phyloP scores from a whole-genome alignment of 2,797 vertebrate species.

The Rhinogobio ventralis region DNA sequence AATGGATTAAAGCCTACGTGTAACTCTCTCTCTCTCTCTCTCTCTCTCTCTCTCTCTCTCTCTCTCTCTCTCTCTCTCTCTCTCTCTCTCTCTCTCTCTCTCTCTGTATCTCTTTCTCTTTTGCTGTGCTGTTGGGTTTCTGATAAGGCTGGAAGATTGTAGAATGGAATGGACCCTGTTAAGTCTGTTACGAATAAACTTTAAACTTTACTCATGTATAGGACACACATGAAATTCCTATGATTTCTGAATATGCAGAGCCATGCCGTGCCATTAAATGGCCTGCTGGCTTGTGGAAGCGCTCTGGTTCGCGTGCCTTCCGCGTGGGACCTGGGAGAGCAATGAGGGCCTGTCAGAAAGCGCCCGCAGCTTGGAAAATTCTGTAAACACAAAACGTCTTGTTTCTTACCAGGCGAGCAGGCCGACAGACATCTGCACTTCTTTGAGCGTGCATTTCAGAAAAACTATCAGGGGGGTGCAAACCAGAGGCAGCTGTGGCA shows the following conservation, averaged over 20 bases:
- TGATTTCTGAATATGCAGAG: neutral
- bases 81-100: neutral
- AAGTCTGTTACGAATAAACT: neutral
- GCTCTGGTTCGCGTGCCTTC: slow-evolving; percentile 52
- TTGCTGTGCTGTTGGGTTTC: neutral
- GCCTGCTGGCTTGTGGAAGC: slow-evolving; percentile 15
- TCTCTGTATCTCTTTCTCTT: neutral
- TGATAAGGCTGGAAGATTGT: neutral
- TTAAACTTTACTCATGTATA: slow-evolving; percentile 8
- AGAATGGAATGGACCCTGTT: neutral
- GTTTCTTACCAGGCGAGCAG: slow-evolving; percentile 59
- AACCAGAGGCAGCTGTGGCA: slow-evolving; percentile 44
- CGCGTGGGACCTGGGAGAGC: slow-evolving; percentile 53
- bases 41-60: neutral
- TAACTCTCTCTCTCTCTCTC: neutral
- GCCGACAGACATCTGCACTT: slow-evolving; percentile 50
- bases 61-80: neutral
- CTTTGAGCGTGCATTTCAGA: slow-evolving; percentile 36
- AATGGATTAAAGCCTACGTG: slow-evolving; percentile 56
- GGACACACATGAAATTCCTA: neutral
- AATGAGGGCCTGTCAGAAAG: slow-evolving; percentile 72
- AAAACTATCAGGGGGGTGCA: slow-evolving; percentile 42
- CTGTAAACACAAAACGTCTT: slow-evolving; percentile 72
- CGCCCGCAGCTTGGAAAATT: slow-evolving; percentile 77
- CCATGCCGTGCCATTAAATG: neutral